A percentile compares a stretch with the other conserved stretches of the same genome.
Conservation (phyloP, 2,888 invertebrate genomes). For the Callyntrura sp. region DNA sequence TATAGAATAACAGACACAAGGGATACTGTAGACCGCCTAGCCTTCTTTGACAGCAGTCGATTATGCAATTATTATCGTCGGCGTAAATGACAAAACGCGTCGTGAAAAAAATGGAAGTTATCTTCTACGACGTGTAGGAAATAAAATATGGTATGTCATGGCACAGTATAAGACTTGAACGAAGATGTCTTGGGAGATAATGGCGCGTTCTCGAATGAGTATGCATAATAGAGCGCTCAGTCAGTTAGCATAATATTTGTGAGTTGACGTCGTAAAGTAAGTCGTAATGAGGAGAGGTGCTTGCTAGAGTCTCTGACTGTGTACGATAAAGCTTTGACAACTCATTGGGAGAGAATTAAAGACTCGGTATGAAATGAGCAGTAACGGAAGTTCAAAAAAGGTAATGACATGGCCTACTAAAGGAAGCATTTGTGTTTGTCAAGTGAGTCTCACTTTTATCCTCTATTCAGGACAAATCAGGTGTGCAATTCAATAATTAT, state of each 20-base stretch:
- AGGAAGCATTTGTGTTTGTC: neutral
- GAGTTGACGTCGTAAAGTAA: no score
- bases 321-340: neutral
- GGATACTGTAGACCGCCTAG: constrained; percentile 21
- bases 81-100: constrained; percentile 21
- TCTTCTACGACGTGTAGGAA: constrained; percentile 31
- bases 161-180: neutral
- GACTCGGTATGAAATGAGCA: neutral
- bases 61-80: constrained; percentile 55
- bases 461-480: constrained; percentile 46
- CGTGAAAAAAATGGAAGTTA: constrained; percentile 48
- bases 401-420: constrained; percentile 58
- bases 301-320: no score
- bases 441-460: neutral
- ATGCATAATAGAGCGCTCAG: no score
- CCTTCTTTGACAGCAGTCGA: constrained; percentile 37
- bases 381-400: constrained; percentile 44
- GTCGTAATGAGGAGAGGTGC: no score
- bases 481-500: constrained; percentile 51
- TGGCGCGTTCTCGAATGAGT: neutral
- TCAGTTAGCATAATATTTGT: no score
- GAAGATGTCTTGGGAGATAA: constrained; percentile 36
- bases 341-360: constrained; percentile 10
- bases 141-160: constrained; percentile 10
- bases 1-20: no score